Percentiles rank a stretch among this genome's conserved stretches.
Evolutionary conservation across 2,888 invertebrate species (phyloP).

Genomic region (Platerodrilus igneus): DNA sequence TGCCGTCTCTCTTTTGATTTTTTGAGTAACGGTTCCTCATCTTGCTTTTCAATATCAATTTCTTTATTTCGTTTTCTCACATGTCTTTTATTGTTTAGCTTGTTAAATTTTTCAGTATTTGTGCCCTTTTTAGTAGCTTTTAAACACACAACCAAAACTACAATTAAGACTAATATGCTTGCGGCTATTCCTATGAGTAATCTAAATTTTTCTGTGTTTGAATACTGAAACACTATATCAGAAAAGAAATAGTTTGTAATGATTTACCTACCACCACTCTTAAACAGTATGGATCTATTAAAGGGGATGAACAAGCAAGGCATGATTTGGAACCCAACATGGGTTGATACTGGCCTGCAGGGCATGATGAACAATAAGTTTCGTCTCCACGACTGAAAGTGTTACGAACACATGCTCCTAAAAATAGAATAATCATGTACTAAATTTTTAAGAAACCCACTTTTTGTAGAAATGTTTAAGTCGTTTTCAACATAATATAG

Average conservation of each 20-base stretch:
- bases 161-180: constrained; percentile 11
- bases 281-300: constrained; percentile 36
- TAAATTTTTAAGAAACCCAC: no score
- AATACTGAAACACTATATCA: no score
- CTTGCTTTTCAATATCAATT: constrained; percentile 26
- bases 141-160: constrained; percentile 12
- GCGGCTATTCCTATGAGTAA: constrained; percentile 14
- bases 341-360: constrained; percentile 43
- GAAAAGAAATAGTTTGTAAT: not conserved
- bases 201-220: constrained; percentile 17
- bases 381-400: constrained; percentile 41
- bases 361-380: constrained; percentile 41
- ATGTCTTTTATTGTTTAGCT: constrained; percentile 7
- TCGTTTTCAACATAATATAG: no score
- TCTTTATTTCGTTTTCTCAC: constrained; percentile 13
- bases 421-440: no score
- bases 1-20: constrained; percentile 9
- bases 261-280: constrained; percentile 14
- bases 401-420: constrained; percentile 43
- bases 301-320: constrained; percentile 39
- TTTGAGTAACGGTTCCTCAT: constrained; percentile 16
- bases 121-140: constrained; percentile 3
- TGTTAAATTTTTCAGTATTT: not conserved
- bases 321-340: constrained; percentile 42
- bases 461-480: no score